A percentile compares a stretch with the other conserved stretches of the same genome.
Conservation (phyloP, 2,797 vertebrate genomes). For the Hippocampus kuda region DNA sequence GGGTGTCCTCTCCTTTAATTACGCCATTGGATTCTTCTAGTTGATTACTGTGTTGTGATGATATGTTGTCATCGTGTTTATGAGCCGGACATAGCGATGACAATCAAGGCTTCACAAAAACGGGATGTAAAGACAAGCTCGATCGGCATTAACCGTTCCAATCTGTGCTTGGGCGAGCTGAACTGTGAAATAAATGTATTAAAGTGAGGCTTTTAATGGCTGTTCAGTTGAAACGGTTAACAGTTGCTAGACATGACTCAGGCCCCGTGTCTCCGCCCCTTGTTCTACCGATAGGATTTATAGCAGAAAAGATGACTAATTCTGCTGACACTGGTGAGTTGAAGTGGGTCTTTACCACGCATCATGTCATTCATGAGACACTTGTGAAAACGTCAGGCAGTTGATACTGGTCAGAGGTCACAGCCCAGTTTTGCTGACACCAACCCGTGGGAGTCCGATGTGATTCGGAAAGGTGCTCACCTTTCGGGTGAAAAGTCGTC, state of each 20-base stretch:
- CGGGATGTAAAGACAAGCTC: not conserved
- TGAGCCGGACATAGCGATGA: not conserved
- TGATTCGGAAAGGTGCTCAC: constrained; percentile 47
- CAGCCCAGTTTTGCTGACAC: not conserved
- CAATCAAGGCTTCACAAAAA: not conserved
- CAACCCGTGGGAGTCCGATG: constrained; percentile 2
- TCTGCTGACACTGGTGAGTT: constrained; percentile 8
- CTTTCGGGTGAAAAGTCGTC: constrained; percentile 61
- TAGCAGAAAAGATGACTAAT: constrained; percentile 19
- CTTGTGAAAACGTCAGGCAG: constrained; percentile 14
- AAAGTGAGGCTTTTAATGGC: not conserved
- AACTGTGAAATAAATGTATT: not conserved
- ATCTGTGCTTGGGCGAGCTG: no score
- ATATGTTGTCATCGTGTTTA: not conserved
- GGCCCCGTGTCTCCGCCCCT: not conserved
- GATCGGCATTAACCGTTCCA: not conserved
- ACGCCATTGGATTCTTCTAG: not conserved
- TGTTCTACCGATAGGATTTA: not conserved
- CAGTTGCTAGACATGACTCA: constrained; percentile 12
- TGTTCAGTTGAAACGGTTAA: not conserved
- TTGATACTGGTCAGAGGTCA: constrained; percentile 36
- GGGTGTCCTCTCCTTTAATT: not conserved
- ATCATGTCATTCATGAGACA: constrained; percentile 17
- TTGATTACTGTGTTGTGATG: not conserved
- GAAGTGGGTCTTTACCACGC: constrained; percentile 23